Evolutionary conservation across 2,797 vertebrate species (phyloP).

Genomic region (Poecilia wingei): DNA sequence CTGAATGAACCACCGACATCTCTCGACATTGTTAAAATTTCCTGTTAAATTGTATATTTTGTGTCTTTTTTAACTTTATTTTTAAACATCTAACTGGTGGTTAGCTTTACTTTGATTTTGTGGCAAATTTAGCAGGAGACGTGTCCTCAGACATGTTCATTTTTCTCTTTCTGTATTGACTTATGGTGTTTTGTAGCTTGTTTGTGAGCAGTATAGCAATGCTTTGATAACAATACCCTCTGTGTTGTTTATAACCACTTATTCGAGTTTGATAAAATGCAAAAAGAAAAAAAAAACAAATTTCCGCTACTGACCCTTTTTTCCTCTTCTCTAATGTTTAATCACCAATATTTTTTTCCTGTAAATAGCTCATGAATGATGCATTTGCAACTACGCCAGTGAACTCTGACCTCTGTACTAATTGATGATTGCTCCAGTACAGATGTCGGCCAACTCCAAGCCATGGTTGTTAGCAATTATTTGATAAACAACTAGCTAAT

Average conservation of each 20-base stretch:
- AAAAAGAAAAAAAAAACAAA: constrained; percentile 57
- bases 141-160: neutral
- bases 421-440: constrained; percentile 77
- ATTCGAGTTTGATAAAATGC: constrained; percentile 57
- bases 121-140: neutral
- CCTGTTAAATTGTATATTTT: neutral
- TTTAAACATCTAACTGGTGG: neutral
- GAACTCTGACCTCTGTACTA: constrained; percentile 77
- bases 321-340: constrained; percentile 51
- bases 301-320: constrained; percentile 45
- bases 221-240: constrained; percentile 38
- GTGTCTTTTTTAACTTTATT: neutral
- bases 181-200: constrained; percentile 66
- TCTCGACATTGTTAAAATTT: neutral
- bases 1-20: neutral
- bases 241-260: constrained; percentile 62
- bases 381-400: constrained; percentile 70
- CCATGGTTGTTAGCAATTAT: constrained; percentile 79
- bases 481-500: constrained; percentile 84
- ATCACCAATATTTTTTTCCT: constrained; percentile 53
- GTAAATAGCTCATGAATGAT: constrained; percentile 79
- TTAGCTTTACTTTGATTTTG: neutral
- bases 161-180: constrained; percentile 1
- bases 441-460: constrained; percentile 76
- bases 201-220: constrained; percentile 63